Evolutionary conservation across 2,797 vertebrate species (phyloP), one percentile per base, ranked within the genome.

Genomic region (Parotocinclus haroldoi): DNA sequence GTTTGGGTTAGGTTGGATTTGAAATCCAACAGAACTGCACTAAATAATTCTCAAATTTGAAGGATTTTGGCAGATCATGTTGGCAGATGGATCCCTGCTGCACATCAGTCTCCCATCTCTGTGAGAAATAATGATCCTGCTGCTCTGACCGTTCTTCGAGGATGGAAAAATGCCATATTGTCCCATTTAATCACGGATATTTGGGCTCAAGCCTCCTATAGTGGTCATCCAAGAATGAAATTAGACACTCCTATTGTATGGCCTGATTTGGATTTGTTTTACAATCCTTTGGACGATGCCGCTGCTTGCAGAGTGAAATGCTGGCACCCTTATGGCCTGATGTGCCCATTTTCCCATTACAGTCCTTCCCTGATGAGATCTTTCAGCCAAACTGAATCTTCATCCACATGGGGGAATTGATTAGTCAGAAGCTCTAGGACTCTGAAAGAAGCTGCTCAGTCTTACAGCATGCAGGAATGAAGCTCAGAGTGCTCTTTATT

Each of bases 371-470:
- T 53, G 17, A 10, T 14, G 49, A 37, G 7, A 36, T 13, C 48
- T 39, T 37, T n/a, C 37, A 44, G 49, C 61, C 49, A 52, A 27
- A 27, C 27, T 27, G 27, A 27, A 27, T 27, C 36, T n/a, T 40
- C 13, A 40, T 51, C 48, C 48, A 51, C 60, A 62, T 51, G 46
- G 60, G 50, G 42, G 13, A 50, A 36, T 14, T 36, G 66, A 61
- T 42, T 52, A 48, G 49, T 10, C 48, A 16, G 19, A 36, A 58
- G 37, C 46, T 50, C 36, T 42, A 27, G 2, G 27, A 5, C 27
- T 27, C 27, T 27, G 27, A 27, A 27, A 27, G 27, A 27, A 27
- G 27, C 27, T 27, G 27, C 27, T 27, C 27, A 27, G 27, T 27
- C 27, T 27, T 27, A 27, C 27, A 27, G 27, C 27, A 27, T 27